Evolutionary conservation across 2,113 vertebrate species (phyloP).

Genomic region (Ptyas mucosa): DNA sequence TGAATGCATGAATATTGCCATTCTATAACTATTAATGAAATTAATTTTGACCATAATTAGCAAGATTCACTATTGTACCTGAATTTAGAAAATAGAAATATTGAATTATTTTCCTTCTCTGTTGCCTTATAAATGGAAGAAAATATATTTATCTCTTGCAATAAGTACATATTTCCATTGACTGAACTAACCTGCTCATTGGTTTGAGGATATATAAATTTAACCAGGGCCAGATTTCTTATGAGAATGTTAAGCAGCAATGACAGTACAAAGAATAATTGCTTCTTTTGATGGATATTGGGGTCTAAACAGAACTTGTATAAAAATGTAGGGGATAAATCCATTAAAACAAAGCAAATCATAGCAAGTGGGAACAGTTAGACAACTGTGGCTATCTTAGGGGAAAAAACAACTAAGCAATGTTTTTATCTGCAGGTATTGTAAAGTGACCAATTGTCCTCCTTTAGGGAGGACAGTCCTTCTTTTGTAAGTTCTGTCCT

Average conservation of each 20-base stretch:
- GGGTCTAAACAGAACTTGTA: background rate
- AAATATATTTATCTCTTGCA: background rate
- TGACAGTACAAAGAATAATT: background rate
- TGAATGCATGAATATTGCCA: background rate
- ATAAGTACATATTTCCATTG: background rate
- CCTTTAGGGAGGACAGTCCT: no score
- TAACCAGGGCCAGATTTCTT: background rate
- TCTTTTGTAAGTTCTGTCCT: no score
- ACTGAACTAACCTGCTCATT: background rate
- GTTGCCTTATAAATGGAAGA: background rate
- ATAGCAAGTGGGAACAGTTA: background rate
- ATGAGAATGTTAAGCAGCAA: background rate
- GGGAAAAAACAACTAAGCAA: background rate
- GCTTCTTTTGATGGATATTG: background rate
- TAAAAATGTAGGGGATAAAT: background rate
- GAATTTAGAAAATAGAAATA: background rate
- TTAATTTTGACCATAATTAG: background rate
- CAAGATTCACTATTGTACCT: background rate
- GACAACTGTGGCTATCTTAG: background rate
- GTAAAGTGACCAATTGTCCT: no score
- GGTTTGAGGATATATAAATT: background rate
- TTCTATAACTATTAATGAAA: conserved; percentile 15
- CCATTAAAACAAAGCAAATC: background rate
- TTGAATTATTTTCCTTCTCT: background rate
- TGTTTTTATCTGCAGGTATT: background rate